Percentiles rank a stretch among this genome's conserved stretches.
Evolutionary conservation across 2,797 vertebrate species (phyloP).

Genomic region (Falco concolor): DNA sequence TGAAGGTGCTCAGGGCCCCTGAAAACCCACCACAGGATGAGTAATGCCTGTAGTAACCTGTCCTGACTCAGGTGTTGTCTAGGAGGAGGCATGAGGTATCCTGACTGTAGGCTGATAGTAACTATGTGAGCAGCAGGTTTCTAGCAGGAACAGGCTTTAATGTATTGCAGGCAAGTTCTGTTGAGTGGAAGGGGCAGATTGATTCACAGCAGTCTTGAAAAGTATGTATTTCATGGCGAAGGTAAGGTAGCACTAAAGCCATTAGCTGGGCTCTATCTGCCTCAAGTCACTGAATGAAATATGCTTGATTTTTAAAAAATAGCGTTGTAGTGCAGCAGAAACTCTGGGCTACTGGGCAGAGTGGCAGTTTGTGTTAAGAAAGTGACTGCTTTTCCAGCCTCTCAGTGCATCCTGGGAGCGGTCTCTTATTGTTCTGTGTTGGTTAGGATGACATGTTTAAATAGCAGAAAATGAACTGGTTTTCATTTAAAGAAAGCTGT

Average conservation of each 20-base stretch:
- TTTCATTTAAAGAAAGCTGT: not conserved
- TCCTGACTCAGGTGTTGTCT: not conserved
- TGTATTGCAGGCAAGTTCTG: not conserved
- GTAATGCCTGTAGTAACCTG: not conserved
- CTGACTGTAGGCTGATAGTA: not conserved
- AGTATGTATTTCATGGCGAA: not conserved
- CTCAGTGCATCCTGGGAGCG: not conserved
- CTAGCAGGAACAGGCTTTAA: not conserved
- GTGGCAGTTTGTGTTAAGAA: not conserved
- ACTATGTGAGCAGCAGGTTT: not conserved
- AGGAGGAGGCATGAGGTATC: not conserved
- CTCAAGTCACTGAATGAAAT: not conserved
- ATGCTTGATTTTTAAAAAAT: not conserved
- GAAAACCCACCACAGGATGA: not conserved
- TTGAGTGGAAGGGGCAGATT: not conserved
- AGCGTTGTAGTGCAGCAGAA: not conserved
- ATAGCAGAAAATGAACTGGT: constrained; percentile 14
- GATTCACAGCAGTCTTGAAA: not conserved
- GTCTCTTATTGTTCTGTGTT: not conserved
- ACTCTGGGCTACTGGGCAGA: not conserved
- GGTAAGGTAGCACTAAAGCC: not conserved
- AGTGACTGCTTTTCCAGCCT: not conserved
- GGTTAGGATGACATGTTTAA: not conserved
- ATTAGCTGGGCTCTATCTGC: not conserved
- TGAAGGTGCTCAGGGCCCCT: not conserved